Conservation (phyloP, 2,113 vertebrate species). For the Lates calcarifer region DNA sequence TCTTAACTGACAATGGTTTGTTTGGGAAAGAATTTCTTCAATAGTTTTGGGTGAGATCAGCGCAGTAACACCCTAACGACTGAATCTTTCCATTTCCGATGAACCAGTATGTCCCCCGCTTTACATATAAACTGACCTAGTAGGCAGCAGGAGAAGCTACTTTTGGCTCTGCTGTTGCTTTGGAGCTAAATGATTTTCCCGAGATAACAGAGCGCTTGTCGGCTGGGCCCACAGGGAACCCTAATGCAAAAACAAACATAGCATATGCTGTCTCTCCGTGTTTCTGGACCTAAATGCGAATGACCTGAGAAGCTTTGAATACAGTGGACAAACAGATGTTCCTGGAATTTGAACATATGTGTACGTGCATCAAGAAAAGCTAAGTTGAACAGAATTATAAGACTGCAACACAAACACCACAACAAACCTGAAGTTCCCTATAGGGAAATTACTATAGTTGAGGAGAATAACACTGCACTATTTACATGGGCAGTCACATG, state of each 20-base stretch:
- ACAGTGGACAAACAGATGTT: conserved; percentile 31
- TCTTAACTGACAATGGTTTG: conserved; percentile 64
- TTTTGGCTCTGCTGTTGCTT: conserved; percentile 56
- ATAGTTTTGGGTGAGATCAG: conserved; percentile 45
- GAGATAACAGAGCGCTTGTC: conserved; percentile 50
- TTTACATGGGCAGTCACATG: conserved; percentile 31
- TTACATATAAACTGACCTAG: conserved; percentile 29
- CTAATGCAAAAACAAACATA: conserved; percentile 70
- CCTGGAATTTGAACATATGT: conserved; percentile 32
- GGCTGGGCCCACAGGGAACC: conserved; percentile 45
- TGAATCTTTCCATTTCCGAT: conserved; percentile 58
- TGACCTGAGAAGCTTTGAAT: conserved; percentile 47
- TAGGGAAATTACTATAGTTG: conserved; percentile 25
- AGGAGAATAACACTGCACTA: conserved; percentile 6
- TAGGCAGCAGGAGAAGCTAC: conserved; percentile 34
- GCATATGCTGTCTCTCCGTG: conserved; percentile 42
- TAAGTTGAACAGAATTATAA: not conserved
- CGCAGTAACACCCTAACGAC: conserved; percentile 33
- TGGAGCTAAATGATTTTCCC: conserved; percentile 61
- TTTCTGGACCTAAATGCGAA: conserved; percentile 43
- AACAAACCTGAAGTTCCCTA: conserved; percentile 12
- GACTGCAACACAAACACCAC: not conserved
- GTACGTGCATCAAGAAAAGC: not conserved
- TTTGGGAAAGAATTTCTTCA: conserved; percentile 58
- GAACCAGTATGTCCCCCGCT: conserved; percentile 29